Evolutionary conservation across 2,113 vertebrate genomes (phyloP), one percentile per base, ranked within the genome.

Genomic region (Sylvilagus bachmani): DNA sequence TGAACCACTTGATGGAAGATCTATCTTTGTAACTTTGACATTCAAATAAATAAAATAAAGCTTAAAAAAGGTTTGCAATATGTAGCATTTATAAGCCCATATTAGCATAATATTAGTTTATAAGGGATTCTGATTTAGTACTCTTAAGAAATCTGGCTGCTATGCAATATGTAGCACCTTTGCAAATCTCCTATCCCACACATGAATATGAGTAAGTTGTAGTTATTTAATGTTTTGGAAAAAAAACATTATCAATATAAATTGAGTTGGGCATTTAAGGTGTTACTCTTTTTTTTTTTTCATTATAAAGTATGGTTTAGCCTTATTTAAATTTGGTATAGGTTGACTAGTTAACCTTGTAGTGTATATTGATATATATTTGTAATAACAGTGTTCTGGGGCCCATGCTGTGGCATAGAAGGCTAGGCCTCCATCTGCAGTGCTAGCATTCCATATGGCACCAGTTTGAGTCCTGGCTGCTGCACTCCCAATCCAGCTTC

Each of bases 211-310:
- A 12, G 2, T 95, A 75, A 44, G 5, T 73, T 96, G 81, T n/a
- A 89, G 44, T 74, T 96, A 82, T 67, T 81, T 77, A 82, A 44
- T 36, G 36, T 64, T 93, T 94, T 77, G 85, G 44, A 55, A 69
- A 93, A 82, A 29, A 53, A 36, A 22, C 31, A 55, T 75, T 14
- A 22, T 51, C 33, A 96, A 12, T 38, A n/a, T 69, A 61, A 49
- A 5, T 38, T n/a, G 36, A 86, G 21, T 92, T 91, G 55, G 88
- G 5, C 27, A 93, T 95, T 95, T 83, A 27, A 70, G 53, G 86
- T 93, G 44, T 86, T 95, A 73, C 36, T 77, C 0, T 70, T 87
- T 17, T 90, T 66, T 2, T 61, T 84, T 95, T 90, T 70, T 81
- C 10, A 69, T 74, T 90, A 66, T 66, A 89, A 61, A 75, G 77